Percentiles rank a stretch among this genome's conserved stretches.
Conservation (phyloP, 2,797 vertebrate species). For the Premnoplex brunnescens region DNA sequence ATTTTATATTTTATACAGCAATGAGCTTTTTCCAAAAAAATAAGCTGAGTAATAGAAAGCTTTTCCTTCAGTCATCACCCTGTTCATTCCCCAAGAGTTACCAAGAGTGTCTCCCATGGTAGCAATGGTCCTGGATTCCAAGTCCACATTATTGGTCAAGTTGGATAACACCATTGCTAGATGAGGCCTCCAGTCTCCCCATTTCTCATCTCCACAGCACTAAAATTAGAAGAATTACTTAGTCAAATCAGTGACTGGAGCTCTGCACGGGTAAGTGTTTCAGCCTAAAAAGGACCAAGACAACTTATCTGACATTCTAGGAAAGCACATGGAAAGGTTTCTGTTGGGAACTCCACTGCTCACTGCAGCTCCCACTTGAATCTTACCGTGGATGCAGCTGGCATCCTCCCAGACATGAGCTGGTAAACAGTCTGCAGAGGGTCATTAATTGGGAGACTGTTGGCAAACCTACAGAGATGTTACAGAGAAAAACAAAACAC, state of each 20-base stretch:
- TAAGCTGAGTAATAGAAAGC: not conserved
- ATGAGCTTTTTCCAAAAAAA: not conserved
- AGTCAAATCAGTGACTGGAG: not conserved
- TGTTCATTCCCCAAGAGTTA: constrained; percentile 66
- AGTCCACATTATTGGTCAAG: constrained; percentile 87
- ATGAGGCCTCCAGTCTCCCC: constrained; percentile 98
- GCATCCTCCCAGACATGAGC: constrained; percentile 98
- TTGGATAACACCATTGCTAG: constrained; percentile 98
- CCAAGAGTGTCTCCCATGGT: constrained; percentile 98
- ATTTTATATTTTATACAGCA: not conserved
- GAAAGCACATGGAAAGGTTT: not conserved
- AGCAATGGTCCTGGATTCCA: constrained; percentile 90
- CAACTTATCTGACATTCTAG: not conserved
- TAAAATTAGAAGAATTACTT: constrained; percentile 64
- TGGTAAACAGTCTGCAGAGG: constrained; percentile 98
- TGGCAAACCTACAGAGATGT: constrained; percentile 87
- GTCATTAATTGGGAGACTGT: constrained; percentile 98
- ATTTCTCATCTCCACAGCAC: constrained; percentile 98
- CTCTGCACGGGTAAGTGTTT: not conserved
- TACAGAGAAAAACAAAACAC: not conserved
- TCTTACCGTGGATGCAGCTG: constrained; percentile 92
- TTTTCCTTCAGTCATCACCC: constrained; percentile 6
- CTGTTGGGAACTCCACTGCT: not conserved
- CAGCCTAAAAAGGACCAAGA: not conserved
- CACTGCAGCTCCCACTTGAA: not conserved